Percentiles rank a stretch among this genome's conserved stretches.
These are phyloP conservation scores for Pholis gunnellus DNA, from an alignment of 2,113 vertebrate species.

Conservation along the genomic window DNA sequence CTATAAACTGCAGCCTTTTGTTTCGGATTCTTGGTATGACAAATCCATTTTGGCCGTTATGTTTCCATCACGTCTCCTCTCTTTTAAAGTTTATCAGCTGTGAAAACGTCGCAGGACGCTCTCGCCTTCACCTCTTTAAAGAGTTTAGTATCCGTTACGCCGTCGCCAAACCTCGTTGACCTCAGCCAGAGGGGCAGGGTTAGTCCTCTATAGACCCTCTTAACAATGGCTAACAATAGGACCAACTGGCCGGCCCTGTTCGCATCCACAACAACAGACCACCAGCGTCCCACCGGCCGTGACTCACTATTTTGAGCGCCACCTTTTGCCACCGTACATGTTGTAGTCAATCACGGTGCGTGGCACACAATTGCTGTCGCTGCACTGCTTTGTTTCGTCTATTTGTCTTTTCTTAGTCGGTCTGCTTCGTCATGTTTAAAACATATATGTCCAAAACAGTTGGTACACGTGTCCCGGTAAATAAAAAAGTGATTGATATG, in stretches of 20 bases:
- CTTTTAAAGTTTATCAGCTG: conserved; percentile 32
- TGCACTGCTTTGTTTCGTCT: conserved; percentile 18
- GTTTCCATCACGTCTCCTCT: not conserved
- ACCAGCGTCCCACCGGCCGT: conserved; percentile 80
- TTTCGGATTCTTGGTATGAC: not conserved
- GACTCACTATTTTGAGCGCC: conserved; percentile 55
- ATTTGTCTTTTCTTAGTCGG: not conserved
- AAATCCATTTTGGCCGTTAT: not conserved
- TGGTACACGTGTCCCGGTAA: not conserved
- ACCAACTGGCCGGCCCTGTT: conserved; percentile 81
- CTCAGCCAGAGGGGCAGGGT: conserved; percentile 59
- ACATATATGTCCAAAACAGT: not conserved
- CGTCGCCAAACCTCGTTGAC: conserved; percentile 74
- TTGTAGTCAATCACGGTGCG: conserved; percentile 24
- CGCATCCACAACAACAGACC: conserved; percentile 81
- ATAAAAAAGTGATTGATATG: too few relatives aligned
- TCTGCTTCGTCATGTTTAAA: not conserved
- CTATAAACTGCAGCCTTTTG: not conserved
- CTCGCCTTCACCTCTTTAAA: conserved; percentile 62
- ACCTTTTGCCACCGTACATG: conserved; percentile 46
- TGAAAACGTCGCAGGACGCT: conserved; percentile 16
- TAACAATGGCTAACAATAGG: conserved; percentile 79
- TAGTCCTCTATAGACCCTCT: conserved; percentile 54
- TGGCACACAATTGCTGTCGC: not conserved
- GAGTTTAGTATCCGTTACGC: conserved; percentile 72